Evolutionary conservation across 2,113 vertebrate species (phyloP), one percentile per base, ranked within the genome.

Genomic region (Apodemus sylvaticus): DNA sequence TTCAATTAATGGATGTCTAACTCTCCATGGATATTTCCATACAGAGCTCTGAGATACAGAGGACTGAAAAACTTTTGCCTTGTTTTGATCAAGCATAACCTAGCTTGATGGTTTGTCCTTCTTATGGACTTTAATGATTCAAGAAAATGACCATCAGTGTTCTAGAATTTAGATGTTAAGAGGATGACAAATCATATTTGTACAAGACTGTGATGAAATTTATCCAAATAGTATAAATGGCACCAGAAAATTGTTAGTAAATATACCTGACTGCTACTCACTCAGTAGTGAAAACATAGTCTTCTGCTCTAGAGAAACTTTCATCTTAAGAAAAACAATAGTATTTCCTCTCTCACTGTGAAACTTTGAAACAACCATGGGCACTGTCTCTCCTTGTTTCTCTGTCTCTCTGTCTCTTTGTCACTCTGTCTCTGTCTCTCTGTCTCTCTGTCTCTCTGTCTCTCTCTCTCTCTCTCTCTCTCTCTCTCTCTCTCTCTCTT

Each of bases 261-360:
- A 86, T 39, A 68, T 42, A 48, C 95, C 3, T 92, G 70, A 97
- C 87, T 93, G 3, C 12, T 62, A 91, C 31, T 45, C 55, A 13
- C 53, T 71, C 86, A 7, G 1, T 71, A 66, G 42, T 53, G 19
- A 74, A 95, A 96, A 90, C 48, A 51, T 85, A 95, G 60, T 94
- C 10, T 55, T 11, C 1, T 88, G 0, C 96, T 93, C 77, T 97
- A 77, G 86, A 93, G 53, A 98, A 96, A 6, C 17, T 94, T 96
- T 17, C 42, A 31, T 70, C 98, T 96, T 78, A 81, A 95, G 97
- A 95, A 97, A 96, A 9, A 68, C 13, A 76, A 68, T 31, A 31
- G 13, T 79, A 53, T 68, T 36, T 85, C 90, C 42, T 87, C 17
- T 93, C 3, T n/a, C 5, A 89, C 19, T 87, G 83, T 70, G 12